These are phyloP conservation scores for Hydrozoanthus gracilis DNA, from an alignment of 92 coral and sea anemone genomes.

Conservation along the genomic window DNA sequence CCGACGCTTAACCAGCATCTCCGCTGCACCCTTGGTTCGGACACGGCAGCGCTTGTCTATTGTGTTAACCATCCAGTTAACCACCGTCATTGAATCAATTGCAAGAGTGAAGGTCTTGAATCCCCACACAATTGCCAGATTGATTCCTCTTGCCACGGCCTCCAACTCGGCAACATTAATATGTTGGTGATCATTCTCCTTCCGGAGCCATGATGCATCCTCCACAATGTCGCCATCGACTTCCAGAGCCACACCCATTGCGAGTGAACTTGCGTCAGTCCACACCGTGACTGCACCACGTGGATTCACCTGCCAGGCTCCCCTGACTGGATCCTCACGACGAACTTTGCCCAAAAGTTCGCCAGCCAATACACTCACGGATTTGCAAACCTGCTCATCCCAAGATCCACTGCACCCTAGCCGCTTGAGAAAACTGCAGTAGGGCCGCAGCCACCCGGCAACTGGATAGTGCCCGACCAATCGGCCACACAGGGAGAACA, in stretches of 20 bases:
- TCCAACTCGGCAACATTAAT: conserved; percentile 41
- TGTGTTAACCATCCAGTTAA: conserved; percentile 16
- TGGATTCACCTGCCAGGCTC: conserved; percentile 20
- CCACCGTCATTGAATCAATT: conserved; percentile 26
- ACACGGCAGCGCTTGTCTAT: background rate
- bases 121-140: conserved; percentile 31
- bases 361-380: background rate
- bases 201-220: conserved; percentile 42
- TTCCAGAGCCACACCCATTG: conserved; percentile 35
- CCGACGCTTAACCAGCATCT: conserved; percentile 19
- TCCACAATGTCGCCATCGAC: conserved; percentile 38
- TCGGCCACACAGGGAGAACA: conserved; percentile 32
- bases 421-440: conserved; percentile 21
- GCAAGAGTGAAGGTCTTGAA: conserved; percentile 5
- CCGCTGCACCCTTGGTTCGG: conserved; percentile 31
- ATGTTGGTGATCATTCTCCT: conserved; percentile 29
- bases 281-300: conserved; percentile 30
- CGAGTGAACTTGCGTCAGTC: conserved; percentile 37
- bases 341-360: conserved; percentile 8
- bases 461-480: conserved; percentile 25
- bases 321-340: conserved; percentile 26
- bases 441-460: conserved; percentile 34
- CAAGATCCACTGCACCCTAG: background rate
- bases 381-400: conserved; percentile 16
- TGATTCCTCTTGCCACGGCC: conserved; percentile 28